These are phyloP conservation scores for Nymphalis io DNA, from an alignment of 1,140 invertebrate species.

Conservation along the genomic window DNA sequence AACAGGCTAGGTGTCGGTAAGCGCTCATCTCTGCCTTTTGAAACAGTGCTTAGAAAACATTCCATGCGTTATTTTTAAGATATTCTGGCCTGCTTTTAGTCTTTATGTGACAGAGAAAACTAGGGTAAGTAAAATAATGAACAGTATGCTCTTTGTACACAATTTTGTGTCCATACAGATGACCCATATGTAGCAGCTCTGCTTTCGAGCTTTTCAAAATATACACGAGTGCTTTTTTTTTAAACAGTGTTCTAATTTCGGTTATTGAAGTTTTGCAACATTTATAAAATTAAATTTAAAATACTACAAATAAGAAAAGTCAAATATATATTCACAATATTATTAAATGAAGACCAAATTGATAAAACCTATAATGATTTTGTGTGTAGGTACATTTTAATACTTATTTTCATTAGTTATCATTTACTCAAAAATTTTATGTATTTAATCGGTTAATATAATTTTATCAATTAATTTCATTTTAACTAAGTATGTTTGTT, in stretches of 20 bases:
- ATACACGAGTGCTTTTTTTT: neutral
- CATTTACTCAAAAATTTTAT: no score
- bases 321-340: no score
- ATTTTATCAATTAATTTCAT: no score
- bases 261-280: no score
- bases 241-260: neutral
- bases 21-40: conserved; percentile 36
- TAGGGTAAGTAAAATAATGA: conserved; percentile 28
- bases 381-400: no score
- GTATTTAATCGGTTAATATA: no score
- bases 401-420: no score
- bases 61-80: conserved; percentile 37
- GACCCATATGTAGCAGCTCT: conserved; percentile 20
- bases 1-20: conserved; percentile 36
- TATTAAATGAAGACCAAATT: no score
- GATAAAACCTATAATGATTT: no score
- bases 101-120: conserved; percentile 29
- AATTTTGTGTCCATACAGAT: conserved; percentile 19
- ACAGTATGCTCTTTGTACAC: conserved; percentile 16
- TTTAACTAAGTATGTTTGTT: neutral
- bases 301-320: no score
- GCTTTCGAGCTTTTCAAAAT: neutral
- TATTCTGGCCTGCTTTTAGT: conserved; percentile 32
- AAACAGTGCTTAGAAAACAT: conserved; percentile 34
- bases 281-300: no score